Conservation (phyloP, 2,113 vertebrate genomes). For the Myrmophylax atrothorax region DNA sequence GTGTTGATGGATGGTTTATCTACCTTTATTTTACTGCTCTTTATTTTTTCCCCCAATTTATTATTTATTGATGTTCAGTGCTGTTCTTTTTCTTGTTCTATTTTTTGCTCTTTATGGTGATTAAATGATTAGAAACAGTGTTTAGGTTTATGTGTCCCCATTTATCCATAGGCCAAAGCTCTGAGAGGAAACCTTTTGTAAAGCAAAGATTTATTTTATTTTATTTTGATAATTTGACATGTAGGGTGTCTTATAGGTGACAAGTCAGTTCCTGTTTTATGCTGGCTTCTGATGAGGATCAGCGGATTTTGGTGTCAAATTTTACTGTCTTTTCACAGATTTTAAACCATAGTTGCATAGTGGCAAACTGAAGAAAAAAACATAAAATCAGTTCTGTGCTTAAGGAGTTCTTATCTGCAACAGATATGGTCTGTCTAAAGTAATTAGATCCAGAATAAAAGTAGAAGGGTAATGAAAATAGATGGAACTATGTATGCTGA, state of each 20-base stretch:
- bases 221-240: background rate
- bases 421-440: background rate
- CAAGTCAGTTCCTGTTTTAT: background rate
- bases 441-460: background rate
- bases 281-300: background rate
- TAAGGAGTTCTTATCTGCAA: background rate
- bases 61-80: background rate
- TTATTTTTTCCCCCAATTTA: background rate
- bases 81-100: background rate
- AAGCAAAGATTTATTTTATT: background rate
- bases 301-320: background rate
- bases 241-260: background rate
- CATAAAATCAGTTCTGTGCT: background rate
- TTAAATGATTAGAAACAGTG: background rate
- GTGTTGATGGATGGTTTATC: background rate
- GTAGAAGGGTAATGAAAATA: constrained; percentile 26
- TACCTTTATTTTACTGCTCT: background rate
- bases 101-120: background rate
- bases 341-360: background rate
- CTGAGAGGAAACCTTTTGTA: background rate
- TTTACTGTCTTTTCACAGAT: background rate
- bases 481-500: background rate
- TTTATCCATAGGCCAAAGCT: background rate
- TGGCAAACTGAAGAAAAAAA: background rate
- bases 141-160: background rate